Evolutionary conservation across 2,888 invertebrate genomes (phyloP).

Genomic region (Microplitis deprimator): DNA sequence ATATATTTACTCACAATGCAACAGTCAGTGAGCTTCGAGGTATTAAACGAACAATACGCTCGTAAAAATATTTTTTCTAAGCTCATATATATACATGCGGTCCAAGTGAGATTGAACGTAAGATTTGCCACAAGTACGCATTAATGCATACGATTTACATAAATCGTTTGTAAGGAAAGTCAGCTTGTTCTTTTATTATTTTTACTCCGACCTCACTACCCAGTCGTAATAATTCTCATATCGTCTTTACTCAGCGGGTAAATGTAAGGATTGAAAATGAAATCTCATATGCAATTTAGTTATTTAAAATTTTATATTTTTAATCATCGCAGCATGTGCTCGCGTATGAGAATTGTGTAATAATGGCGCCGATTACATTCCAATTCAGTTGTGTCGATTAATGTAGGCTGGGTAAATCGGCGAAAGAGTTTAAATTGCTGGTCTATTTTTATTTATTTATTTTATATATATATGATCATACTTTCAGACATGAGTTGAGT

Average conservation of each 20-base stretch:
- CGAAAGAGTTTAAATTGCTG: background rate
- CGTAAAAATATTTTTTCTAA: conserved; percentile 38
- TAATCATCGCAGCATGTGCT: background rate
- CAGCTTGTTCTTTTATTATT: conserved; percentile 12
- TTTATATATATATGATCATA: background rate
- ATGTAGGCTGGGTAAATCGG: background rate
- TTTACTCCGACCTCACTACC: background rate
- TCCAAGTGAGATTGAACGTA: conserved; percentile 22
- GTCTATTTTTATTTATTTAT: conserved; percentile 16
- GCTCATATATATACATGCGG: background rate
- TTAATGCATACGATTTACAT: conserved; percentile 16
- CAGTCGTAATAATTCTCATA: too few relatives aligned
- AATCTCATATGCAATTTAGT: background rate
- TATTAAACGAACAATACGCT: conserved; percentile 37
- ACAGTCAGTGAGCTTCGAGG: background rate
- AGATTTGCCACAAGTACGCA: conserved; percentile 22
- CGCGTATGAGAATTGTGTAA: background rate
- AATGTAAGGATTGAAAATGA: background rate
- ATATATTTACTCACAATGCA: background rate
- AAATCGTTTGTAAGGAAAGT: conserved; percentile 32
- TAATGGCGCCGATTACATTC: conserved; percentile 10
- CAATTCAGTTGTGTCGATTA: background rate
- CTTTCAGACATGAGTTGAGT: background rate
- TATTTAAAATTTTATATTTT: background rate
- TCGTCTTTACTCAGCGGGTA: background rate